phyloP scores from a whole-genome alignment of 2,888 invertebrate genomes.

The Andrena hattorfiana region DNA sequence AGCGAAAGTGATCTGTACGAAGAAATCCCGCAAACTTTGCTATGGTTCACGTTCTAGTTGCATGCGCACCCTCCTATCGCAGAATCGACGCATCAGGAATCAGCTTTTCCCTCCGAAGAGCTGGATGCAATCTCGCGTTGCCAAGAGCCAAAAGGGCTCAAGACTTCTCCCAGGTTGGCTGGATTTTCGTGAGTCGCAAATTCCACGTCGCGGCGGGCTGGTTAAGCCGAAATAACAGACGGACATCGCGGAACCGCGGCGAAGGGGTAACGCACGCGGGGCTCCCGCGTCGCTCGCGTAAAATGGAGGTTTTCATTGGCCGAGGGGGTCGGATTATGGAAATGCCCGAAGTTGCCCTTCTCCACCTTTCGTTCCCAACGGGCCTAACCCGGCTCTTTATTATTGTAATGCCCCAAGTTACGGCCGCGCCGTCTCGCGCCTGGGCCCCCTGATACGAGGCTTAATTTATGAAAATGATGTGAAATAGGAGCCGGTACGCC shows the following conservation, averaged over 20 bases:
- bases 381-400: slow-evolving; percentile 81
- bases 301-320: slow-evolving; percentile 80
- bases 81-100: no score
- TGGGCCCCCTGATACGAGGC: slow-evolving; percentile 74
- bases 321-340: slow-evolving; percentile 81
- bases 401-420: slow-evolving; percentile 84
- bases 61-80: no score
- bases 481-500: slow-evolving; percentile 75
- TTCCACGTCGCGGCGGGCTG: slow-evolving; percentile 38
- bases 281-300: slow-evolving; percentile 67
- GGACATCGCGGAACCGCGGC: slow-evolving; percentile 12
- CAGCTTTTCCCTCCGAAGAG: neutral
- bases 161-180: neutral
- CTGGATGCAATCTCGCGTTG: neutral
- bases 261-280: slow-evolving; percentile 39
- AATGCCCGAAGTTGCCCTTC: slow-evolving; percentile 72
- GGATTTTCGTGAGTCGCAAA: slow-evolving; percentile 50
- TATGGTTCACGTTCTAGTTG: no score
- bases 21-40: no score
- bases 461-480: slow-evolving; percentile 81
- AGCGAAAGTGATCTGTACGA: neutral
- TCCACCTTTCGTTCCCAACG: slow-evolving; percentile 52
- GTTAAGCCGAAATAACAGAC: slow-evolving; percentile 55
- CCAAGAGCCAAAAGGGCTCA: neutral
- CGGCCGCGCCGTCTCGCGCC: slow-evolving; percentile 75